Conservation (phyloP, 92 coral and sea anemone species). For the Epizoanthus fatuus region DNA sequence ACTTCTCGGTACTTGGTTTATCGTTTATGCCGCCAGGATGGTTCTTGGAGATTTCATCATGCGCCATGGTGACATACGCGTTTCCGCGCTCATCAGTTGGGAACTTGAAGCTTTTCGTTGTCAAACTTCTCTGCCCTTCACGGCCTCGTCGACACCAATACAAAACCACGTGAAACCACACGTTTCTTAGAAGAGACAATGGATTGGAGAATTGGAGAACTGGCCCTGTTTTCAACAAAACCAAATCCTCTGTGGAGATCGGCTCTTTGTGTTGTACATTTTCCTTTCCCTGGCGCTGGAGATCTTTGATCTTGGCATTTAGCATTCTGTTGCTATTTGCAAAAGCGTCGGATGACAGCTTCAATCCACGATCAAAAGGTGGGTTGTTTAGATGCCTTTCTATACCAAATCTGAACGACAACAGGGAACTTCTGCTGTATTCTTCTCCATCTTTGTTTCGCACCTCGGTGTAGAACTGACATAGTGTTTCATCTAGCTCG, state of each 20-base stretch:
- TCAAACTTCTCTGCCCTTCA: background rate
- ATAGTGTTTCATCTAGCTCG: constrained; percentile 44
- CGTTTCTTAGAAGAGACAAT: background rate
- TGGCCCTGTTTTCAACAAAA: too few species aligned
- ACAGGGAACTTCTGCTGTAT: constrained; percentile 47
- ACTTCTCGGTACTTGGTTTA: background rate
- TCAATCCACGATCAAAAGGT: constrained; percentile 45
- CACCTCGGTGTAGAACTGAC: constrained; percentile 46
- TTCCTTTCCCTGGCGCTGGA: constrained; percentile 66
- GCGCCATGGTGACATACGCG: background rate
- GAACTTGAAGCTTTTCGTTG: background rate
- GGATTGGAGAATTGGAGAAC: constrained; percentile 9
- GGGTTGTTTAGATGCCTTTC: constrained; percentile 52
- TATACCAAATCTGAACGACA: constrained; percentile 37
- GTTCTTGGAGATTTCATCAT: background rate
- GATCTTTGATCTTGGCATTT: constrained; percentile 53
- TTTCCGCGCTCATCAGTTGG: background rate
- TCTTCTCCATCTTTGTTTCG: constrained; percentile 60
- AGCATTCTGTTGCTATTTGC: constrained; percentile 45
- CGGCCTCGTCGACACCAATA: background rate
- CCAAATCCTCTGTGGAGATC: constrained; percentile 14
- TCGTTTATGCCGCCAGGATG: background rate
- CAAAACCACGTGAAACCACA: background rate
- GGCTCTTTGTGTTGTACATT: constrained; percentile 60
- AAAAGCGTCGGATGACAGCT: constrained; percentile 32